These are phyloP conservation scores for Beaufortia kweichowensis DNA, from an alignment of 2,113 vertebrate genomes.

Conservation along the genomic window DNA sequence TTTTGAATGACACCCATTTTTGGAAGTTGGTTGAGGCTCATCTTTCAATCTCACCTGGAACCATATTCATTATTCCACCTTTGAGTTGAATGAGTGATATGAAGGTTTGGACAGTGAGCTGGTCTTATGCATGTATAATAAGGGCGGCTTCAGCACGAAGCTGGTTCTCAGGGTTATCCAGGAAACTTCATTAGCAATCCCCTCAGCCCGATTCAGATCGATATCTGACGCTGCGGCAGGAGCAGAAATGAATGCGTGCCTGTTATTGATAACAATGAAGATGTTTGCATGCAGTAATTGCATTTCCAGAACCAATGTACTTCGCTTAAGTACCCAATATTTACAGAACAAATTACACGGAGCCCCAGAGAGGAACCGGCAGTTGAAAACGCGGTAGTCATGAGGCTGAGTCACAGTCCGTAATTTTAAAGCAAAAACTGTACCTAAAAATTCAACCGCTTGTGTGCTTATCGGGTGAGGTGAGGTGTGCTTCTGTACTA, in stretches of 20 bases:
- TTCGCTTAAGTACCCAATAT: slow-evolving; percentile 72
- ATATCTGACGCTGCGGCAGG: slow-evolving; percentile 63
- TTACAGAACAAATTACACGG: slow-evolving; percentile 76
- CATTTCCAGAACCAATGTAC: slow-evolving; percentile 70
- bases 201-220: slow-evolving; percentile 71
- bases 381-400: slow-evolving; percentile 6
- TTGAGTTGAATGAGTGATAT: neutral
- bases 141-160: slow-evolving; percentile 54
- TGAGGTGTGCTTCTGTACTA: slow-evolving; percentile 2
- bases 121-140: neutral
- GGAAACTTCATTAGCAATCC: slow-evolving; percentile 75
- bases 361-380: slow-evolving; percentile 4
- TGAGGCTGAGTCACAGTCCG: slow-evolving; percentile 35
- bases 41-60: neutral
- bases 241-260: slow-evolving; percentile 65
- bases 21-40: neutral
- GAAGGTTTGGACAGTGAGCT: neutral
- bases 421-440: slow-evolving; percentile 9
- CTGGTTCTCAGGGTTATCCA: slow-evolving; percentile 56
- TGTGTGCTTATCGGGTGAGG: slow-evolving; percentile 27
- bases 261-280: slow-evolving; percentile 74
- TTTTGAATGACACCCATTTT: neutral
- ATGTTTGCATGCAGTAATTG: slow-evolving; percentile 79
- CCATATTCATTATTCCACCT: neutral
- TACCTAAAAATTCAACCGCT: slow-evolving; percentile 3